phyloP scores from a whole-genome alignment of 2,888 invertebrate species.

The Drosophila fulvimacula region DNA sequence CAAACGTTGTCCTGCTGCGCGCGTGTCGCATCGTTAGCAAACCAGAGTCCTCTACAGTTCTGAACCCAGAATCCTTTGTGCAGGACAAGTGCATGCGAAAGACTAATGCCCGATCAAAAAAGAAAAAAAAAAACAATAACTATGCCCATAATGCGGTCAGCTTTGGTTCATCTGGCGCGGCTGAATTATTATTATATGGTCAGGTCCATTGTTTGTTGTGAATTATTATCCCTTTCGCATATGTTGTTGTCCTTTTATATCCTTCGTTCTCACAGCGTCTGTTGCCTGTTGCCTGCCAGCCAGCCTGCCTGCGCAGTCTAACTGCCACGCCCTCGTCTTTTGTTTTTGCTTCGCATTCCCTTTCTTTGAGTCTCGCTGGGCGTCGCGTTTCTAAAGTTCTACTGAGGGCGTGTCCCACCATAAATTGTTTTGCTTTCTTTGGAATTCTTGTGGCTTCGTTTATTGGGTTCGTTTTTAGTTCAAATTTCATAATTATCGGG shows the following conservation, averaged over 20 bases:
- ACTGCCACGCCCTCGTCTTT: constrained; percentile 47
- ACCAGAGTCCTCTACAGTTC: constrained; percentile 19
- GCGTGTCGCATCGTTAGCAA: constrained; percentile 69
- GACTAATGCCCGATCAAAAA: constrained; percentile 19
- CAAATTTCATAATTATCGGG: constrained; percentile 75
- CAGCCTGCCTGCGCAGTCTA: constrained; percentile 10
- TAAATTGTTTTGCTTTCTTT: constrained; percentile 75
- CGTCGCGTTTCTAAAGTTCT: constrained; percentile 59
- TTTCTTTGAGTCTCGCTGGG: constrained; percentile 30
- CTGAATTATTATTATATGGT: constrained; percentile 56
- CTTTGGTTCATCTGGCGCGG: constrained; percentile 62
- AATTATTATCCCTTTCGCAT: constrained; percentile 78
- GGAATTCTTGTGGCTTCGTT: constrained; percentile 48
- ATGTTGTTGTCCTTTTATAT: constrained; percentile 65
- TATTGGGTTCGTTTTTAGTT: constrained; percentile 51
- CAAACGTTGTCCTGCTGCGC: constrained; percentile 66
- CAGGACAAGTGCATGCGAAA: constrained; percentile 45
- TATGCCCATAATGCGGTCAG: constrained; percentile 54
- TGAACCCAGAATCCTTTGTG: constrained; percentile 31
- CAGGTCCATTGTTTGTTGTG: constrained; percentile 59
- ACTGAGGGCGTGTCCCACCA: constrained; percentile 60
- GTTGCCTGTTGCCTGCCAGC: constrained; percentile 13
- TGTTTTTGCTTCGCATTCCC: constrained; percentile 17
- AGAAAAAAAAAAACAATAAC: constrained; percentile 12
- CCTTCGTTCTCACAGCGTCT: constrained; percentile 37